These are phyloP conservation scores for Leptinotarsa texana DNA, from an alignment of 1,140 invertebrate species.

Conservation along the genomic window DNA sequence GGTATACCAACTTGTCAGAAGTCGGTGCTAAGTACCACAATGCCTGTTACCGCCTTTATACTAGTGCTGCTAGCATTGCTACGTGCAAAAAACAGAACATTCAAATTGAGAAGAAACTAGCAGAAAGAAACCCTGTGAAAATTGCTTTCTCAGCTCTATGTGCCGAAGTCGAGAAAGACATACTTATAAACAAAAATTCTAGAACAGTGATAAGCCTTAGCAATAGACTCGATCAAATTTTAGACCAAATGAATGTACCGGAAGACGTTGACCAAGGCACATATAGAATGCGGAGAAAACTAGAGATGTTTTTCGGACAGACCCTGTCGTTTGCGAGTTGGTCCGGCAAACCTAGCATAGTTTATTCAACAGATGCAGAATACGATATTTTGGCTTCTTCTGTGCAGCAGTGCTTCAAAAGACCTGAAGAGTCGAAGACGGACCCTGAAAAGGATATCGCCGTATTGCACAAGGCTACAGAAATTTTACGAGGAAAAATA, in stretches of 20 bases:
- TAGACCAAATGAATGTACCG: slow-evolving; percentile 4
- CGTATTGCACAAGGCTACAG: background rate
- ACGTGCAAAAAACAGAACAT: background rate
- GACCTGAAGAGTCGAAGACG: background rate
- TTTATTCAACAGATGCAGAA: background rate
- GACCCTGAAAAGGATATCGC: background rate
- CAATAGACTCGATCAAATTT: background rate
- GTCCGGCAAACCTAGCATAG: background rate
- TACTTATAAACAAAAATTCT: background rate
- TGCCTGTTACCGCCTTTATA: background rate
- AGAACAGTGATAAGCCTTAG: background rate
- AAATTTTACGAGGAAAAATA: background rate
- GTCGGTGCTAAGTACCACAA: background rate
- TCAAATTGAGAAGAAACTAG: background rate
- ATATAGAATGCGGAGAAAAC: background rate
- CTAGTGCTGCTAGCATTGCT: background rate
- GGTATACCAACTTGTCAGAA: background rate
- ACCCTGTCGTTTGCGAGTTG: background rate
- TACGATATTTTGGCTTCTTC: slow-evolving; percentile 1
- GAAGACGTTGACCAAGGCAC: background rate
- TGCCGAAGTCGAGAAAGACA: background rate
- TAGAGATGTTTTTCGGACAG: background rate
- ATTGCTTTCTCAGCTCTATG: background rate
- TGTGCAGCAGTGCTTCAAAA: background rate
- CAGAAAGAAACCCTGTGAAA: background rate